Conservation (phyloP, 2,797 vertebrate genomes). For the Myotis myotis region DNA sequence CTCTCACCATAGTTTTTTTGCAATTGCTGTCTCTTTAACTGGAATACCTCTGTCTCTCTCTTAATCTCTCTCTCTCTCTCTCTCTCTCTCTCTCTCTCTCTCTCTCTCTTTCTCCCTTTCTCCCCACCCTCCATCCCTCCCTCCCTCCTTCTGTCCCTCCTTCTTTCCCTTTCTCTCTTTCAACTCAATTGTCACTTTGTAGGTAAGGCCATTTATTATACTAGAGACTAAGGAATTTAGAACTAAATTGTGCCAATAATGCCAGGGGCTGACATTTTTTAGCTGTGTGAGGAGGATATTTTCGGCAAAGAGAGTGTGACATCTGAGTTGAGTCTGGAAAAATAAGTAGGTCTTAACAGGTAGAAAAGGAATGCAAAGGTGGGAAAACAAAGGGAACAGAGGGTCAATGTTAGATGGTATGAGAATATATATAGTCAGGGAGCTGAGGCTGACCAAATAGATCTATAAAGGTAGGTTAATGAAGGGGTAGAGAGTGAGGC, state of each 20-base stretch:
- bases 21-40: background rate
- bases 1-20: background rate
- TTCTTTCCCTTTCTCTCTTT: background rate
- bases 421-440: too few relatives aligned
- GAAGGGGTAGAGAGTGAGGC: rapidly evolving
- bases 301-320: background rate
- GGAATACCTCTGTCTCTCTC: background rate
- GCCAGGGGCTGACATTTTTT: background rate
- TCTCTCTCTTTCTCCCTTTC: background rate
- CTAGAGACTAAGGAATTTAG: background rate
- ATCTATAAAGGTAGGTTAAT: background rate
- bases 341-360: background rate
- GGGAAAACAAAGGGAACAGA: background rate
- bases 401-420: background rate
- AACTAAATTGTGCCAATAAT: background rate
- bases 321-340: background rate
- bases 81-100: background rate
- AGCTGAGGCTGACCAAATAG: background rate
- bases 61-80: background rate
- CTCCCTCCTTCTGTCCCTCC: too few relatives aligned
- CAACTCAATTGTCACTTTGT: background rate
- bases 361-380: background rate
- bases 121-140: background rate
- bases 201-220: background rate
- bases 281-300: too few relatives aligned